Percentiles rank a stretch among this genome's conserved stretches.
Conservation (phyloP, 92 coral and sea anemone species). For the Zoanthus sansibaricus region DNA sequence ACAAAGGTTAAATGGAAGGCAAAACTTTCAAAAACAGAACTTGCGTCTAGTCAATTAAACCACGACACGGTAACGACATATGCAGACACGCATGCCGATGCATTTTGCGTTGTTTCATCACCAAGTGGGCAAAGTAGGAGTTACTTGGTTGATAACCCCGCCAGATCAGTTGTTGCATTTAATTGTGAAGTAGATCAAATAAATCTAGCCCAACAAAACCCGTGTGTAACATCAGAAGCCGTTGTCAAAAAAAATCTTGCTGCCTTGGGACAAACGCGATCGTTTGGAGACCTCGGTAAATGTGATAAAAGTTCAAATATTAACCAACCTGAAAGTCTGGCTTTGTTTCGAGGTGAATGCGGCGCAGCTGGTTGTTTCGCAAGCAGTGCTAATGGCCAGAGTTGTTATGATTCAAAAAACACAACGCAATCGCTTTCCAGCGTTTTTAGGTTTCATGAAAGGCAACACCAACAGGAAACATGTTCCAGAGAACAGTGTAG, state of each 20-base stretch:
- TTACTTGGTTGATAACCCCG: background rate
- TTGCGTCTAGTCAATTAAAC: background rate
- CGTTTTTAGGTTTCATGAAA: background rate
- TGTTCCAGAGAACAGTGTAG: background rate
- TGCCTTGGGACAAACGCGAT: too few relatives aligned
- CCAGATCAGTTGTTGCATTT: background rate
- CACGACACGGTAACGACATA: background rate
- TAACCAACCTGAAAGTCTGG: too few relatives aligned
- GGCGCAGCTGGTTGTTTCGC: too few relatives aligned
- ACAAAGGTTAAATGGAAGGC: background rate
- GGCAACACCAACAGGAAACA: background rate
- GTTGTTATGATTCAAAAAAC: background rate
- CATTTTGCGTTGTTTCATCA: background rate
- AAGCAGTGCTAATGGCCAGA: background rate
- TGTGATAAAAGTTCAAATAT: too few relatives aligned
- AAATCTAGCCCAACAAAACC: background rate
- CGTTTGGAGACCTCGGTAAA: too few relatives aligned
- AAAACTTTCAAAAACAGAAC: constrained; percentile 25
- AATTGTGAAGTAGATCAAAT: background rate
- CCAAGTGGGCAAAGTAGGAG: background rate
- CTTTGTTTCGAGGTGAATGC: too few relatives aligned
- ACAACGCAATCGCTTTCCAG: background rate
- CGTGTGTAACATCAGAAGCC: background rate
- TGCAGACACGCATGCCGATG: constrained; percentile 9
- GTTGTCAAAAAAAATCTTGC: background rate